Base-by-base conservation (phyloP, 2,113 vertebrate species). In the Rousettus leschenaultii region DNA sequence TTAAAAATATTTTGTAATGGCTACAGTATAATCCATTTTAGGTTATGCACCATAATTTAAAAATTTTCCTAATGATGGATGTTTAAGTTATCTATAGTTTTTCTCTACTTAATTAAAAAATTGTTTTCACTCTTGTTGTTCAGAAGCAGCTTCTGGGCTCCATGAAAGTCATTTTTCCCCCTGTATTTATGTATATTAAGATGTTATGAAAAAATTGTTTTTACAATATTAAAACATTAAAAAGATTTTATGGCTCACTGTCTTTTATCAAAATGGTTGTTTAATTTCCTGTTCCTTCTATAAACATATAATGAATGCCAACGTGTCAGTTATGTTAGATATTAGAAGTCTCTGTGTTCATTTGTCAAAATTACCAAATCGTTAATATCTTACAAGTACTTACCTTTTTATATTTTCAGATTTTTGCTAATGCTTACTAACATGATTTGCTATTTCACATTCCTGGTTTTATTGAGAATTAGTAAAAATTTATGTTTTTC, bases 381-480 rank as follows among this genome's bases (percentile, higher is more conserved):
- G 51, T 94, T 83, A 74, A 55, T 70, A 71, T 40, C 15, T 93
- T 87, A 71, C 4, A 40, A 40, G 7, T 89, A 65, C 33, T 85
- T 90, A 53, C 4, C 40, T 86, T 85, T 95, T 95, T 86, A 10
- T 93, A 70, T 91, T 79, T 93, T 95, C 35, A 80, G 18, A 71
- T 80, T 97, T 87, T 74, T 84, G 28, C 61, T 95, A 93, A 73
- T 93, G 14, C 10, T 74, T 93, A 75, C 70, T 94, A 75, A 66
- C 43, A 80, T 95, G 45, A 91, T 84, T 95, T 95, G 11, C 35
- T 35, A 59, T 88, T 89, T 94, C 38, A 71, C 30, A 40, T 68
- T 94, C 28, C n/a, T 75, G 21, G 15, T 88, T 35, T 84, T 70
- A 89, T 96, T 55, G 21, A 93, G 87, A 89, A 91, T 89, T 94